A percentile compares a stretch with the other conserved stretches of the same genome.
phyloP scores from a whole-genome alignment of 2,797 vertebrate species.

The Siniperca obscura region DNA sequence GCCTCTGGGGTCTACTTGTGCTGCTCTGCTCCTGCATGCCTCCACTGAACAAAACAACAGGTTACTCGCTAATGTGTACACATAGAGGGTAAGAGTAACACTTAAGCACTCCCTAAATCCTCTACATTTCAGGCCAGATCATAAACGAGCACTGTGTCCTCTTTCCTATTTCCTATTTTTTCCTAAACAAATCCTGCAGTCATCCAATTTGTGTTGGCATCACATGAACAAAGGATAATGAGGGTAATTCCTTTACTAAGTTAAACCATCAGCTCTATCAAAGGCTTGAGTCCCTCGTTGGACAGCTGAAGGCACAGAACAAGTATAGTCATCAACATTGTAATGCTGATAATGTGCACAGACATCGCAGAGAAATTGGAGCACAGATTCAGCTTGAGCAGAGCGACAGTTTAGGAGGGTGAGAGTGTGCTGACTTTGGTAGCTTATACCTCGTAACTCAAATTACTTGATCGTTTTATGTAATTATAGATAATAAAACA shows the following conservation, averaged over 20 bases:
- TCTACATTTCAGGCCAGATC: conserved; percentile 8
- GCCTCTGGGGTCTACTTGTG: conserved; percentile 71
- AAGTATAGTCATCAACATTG: background rate
- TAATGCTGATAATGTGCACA: background rate
- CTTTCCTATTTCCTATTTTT: background rate
- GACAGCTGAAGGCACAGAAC: background rate
- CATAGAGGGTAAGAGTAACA: background rate
- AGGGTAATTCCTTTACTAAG: background rate
- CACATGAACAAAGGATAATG: conserved; percentile 5
- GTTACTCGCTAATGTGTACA: conserved; percentile 28
- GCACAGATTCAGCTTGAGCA: background rate
- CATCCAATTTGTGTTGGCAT: background rate
- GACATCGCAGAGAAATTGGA: background rate
- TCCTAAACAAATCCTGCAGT: background rate
- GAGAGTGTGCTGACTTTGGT: background rate
- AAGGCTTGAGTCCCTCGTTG: background rate
- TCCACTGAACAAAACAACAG: conserved; percentile 59
- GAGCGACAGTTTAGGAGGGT: background rate
- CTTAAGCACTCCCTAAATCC: background rate
- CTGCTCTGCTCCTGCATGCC: conserved; percentile 58
- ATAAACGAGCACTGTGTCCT: background rate
- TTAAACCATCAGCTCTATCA: background rate
- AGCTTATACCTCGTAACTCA: background rate
- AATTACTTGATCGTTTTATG: background rate
- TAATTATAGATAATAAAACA: background rate